These are phyloP conservation scores for Cephalopholis sonnerati DNA, from an alignment of 2,113 vertebrate species.

Conservation along the genomic window DNA sequence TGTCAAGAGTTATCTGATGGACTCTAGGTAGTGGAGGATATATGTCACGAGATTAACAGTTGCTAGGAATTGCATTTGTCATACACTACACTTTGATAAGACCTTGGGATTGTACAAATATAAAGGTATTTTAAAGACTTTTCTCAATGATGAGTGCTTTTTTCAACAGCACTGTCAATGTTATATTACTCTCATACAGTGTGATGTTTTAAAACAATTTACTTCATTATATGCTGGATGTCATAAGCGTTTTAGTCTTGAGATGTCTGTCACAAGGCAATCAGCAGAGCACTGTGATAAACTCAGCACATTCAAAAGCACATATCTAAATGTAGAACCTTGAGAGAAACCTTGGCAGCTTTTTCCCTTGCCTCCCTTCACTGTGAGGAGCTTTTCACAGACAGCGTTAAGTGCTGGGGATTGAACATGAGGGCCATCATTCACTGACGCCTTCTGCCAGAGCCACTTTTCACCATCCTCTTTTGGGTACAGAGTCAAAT, in stretches of 20 bases:
- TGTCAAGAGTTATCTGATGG: slow-evolving; percentile 40
- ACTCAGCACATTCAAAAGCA: slow-evolving; percentile 6
- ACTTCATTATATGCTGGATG: slow-evolving; percentile 8
- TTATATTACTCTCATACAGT: not conserved
- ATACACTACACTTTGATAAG: not conserved
- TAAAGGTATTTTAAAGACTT: not conserved
- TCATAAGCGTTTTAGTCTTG: not conserved
- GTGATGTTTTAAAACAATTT: not conserved
- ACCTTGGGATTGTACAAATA: slow-evolving; percentile 1
- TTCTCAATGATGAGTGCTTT: not conserved
- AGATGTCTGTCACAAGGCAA: slow-evolving; percentile 37
- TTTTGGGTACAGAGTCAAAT: slow-evolving; percentile 47
- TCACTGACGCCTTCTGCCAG: slow-evolving; percentile 59
- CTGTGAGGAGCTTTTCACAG: slow-evolving; percentile 58
- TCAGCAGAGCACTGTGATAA: slow-evolving; percentile 27
- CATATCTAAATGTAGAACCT: slow-evolving; percentile 33
- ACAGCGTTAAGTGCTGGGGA: slow-evolving; percentile 60
- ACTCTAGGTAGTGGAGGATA: slow-evolving; percentile 18
- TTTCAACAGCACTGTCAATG: not conserved
- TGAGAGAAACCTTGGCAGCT: slow-evolving; percentile 40
- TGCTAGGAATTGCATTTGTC: slow-evolving; percentile 31
- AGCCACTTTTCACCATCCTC: slow-evolving; percentile 54
- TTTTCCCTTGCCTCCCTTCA: slow-evolving; percentile 46
- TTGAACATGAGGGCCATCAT: slow-evolving; percentile 66
- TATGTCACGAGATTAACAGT: slow-evolving; percentile 12